phyloP scores from a whole-genome alignment of 1,140 invertebrate species.

The Micrasema minimum region DNA sequence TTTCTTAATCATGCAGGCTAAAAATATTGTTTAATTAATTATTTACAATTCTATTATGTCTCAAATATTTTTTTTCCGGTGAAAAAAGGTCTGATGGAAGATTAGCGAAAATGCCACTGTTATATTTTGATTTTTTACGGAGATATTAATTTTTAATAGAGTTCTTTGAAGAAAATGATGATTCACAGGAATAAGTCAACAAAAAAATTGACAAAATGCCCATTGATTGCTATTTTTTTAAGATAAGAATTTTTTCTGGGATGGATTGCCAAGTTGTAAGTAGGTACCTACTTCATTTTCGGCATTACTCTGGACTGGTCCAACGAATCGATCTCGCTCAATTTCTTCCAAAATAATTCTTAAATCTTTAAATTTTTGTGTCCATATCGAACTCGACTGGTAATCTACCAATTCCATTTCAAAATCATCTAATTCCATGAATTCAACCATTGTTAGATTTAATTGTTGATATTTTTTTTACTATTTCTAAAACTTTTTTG shows the following conservation, averaged over 20 bases:
- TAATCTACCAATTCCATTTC: constrained; percentile 21
- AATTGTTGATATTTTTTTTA: constrained; percentile 3
- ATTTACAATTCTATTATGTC: too few species aligned
- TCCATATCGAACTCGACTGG: constrained; percentile 26
- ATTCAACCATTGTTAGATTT: constrained; percentile 17
- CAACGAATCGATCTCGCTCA: constrained; percentile 20
- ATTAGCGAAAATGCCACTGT: too few species aligned
- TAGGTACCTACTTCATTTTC: constrained; percentile 23
- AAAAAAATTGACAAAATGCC: too few species aligned
- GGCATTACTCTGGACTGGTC: constrained; percentile 25
- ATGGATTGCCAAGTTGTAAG: constrained; percentile 21
- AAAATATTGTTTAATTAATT: too few species aligned
- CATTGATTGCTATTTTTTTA: background rate
- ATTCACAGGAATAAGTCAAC: too few species aligned
- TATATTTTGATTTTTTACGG: too few species aligned
- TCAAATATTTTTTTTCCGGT: too few species aligned
- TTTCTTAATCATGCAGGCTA: too few species aligned
- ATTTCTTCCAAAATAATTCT: constrained; percentile 24
- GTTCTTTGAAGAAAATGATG: too few species aligned
- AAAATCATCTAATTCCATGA: constrained; percentile 8
- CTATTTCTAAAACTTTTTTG: too few species aligned
- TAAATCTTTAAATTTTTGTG: constrained; percentile 21
- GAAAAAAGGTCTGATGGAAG: too few species aligned
- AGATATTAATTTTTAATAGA: too few species aligned
- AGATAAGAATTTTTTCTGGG: background rate